Base-by-base conservation (phyloP, 2,888 invertebrate species). In the Therioaphis trifolii region DNA sequence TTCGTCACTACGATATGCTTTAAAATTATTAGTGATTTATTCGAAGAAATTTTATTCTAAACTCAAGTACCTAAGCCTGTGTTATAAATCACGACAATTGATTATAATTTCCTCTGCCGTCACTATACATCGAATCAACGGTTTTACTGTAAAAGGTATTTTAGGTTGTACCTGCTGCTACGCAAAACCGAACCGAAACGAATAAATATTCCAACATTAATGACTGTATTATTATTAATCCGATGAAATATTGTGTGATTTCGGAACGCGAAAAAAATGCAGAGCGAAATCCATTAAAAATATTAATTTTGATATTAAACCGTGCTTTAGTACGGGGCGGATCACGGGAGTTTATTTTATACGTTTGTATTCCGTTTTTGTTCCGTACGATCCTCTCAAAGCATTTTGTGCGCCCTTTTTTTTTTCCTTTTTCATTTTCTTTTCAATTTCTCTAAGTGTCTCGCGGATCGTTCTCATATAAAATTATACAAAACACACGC, bases 241-340 rank as follows among this genome's bases (percentile, higher is more conserved):
- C 24, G 75, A 61, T 75, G 61, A 75, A 75, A 43, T 75, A 75
- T 75, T 21, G 35, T 46, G 75, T 43, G 61, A 63, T 76, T 76
- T 76, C 61, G 27, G 27, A 61, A 75, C 21, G 29, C 12, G 18
- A 29, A 0, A 76, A 46, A 18, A 14, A 74, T 5, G 15, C 11
- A 55, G 24, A 61, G 58, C 27, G 46, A 46, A 49, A 58, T 74
- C 74, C 74, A 76, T 76, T 76, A 63, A 46, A 76, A 61, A 46
- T 63, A 76, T 63, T 76, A 61, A 76, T 76, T 63, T 46, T 9
- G 61, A 76, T 61, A 61, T 76, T 76, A 76, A 76, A 27, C 46
- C 29, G 4, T 27, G 14, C 9, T 35, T 5, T 7, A 35, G 7
- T 35, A 46, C 61, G 18, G 61, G 46, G 29, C 46, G 61, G 61